Base-by-base conservation (phyloP, 2,797 vertebrate genomes). In the Ptychobarbus kaznakovi region DNA sequence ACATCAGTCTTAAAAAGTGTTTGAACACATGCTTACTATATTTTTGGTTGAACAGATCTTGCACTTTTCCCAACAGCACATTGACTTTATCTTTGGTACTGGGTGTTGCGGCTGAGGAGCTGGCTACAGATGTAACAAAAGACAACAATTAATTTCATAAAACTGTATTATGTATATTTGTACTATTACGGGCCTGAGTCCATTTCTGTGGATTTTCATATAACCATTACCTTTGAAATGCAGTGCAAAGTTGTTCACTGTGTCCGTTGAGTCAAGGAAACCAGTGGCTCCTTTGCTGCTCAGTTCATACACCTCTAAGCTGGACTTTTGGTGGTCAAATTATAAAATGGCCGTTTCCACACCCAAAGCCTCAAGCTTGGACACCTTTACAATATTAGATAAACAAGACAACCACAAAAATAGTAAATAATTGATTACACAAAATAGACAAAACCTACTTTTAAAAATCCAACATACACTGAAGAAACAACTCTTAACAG, bases 31-130 rank as follows among this genome's bases (percentile, higher is more conserved):
- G 6, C 46, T 53, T 66, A 49, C 63, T 81, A 28, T 81, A 81
- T 81, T 69, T 81, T 81, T 56, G 28, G 46, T 72, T 82, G n/a
- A 82, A 82, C 6, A 82, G 80, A 28, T 82, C 80, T 53, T 82
- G 80, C 18, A 82, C 80, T 78, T 78, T 63, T 42, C 56, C 12
- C 15, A 79, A 13, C 76, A 79, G n/a, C 7, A 79, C 76, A 79
- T 13, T 11, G 56, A 79, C 38, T 11, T 63, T 1, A 63, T 44
- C 65, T 69, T 22, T 81, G 9, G 42, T 66, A 66, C 78, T 80
- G 38, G 78, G 20, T 46, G 40, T 81, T 51, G 25, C 0, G n/a
- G 61, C 38, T 51, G 63, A 81, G 56, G 38, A 78, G 56, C 53
- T 65, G 58, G 65, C 80, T 81, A 70, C 20, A 70, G 25, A 81